Conservation (phyloP, 2,113 vertebrate genomes). For the Rhinichthys klamathensis region DNA sequence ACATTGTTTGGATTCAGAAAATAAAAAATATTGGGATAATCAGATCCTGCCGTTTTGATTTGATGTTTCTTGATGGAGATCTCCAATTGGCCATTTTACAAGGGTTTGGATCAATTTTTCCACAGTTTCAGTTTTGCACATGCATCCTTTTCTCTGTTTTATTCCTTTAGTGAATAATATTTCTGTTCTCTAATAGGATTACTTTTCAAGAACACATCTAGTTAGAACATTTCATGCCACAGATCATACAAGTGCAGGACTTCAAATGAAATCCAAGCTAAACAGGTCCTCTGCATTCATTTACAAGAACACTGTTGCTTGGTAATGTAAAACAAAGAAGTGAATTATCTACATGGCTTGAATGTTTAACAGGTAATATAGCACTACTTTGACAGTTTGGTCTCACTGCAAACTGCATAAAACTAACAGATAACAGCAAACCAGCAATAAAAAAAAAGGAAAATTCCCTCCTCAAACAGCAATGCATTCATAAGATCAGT, state of each 20-base stretch:
- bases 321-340: neutral
- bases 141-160: too few relatives aligned
- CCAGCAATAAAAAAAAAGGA: neutral
- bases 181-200: neutral
- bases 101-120: too few relatives aligned
- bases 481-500: neutral
- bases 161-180: neutral
- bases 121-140: too few relatives aligned
- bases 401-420: neutral
- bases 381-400: neutral
- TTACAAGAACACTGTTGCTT: neutral
- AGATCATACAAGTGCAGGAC: neutral
- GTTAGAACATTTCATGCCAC: neutral
- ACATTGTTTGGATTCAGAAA: neutral
- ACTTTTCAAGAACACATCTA: neutral
- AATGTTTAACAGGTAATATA: constrained; percentile 10
- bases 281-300: constrained; percentile 7
- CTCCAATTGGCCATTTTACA: too few relatives aligned
- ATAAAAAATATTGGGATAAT: neutral
- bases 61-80: too few relatives aligned
- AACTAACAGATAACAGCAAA: neutral
- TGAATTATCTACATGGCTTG: constrained; percentile 7
- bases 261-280: neutral
- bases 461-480: neutral
- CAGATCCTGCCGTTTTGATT: neutral